phyloP scores from a whole-genome alignment of 2,113 vertebrate species.

The Hiodon tergisus region DNA sequence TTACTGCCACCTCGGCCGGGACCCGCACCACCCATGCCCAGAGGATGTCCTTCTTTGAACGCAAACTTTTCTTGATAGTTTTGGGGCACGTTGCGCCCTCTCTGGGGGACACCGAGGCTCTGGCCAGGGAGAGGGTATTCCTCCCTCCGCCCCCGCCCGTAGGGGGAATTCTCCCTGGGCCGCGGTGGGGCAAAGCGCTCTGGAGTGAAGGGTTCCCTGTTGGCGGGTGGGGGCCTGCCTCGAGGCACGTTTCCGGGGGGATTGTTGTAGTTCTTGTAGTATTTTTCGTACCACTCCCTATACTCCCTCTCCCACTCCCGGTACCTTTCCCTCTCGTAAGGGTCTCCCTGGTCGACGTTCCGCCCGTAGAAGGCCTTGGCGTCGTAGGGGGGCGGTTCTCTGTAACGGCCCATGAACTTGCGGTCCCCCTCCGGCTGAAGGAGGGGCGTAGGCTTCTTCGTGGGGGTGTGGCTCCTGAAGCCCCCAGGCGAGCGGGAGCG shows the following conservation, averaged over 20 bases:
- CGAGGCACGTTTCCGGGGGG: conserved; percentile 60
- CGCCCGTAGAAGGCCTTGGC: conserved; percentile 74
- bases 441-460: conserved; percentile 69
- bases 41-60: conserved; percentile 63
- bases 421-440: conserved; percentile 61
- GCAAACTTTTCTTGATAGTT: conserved; percentile 63
- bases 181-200: conserved; percentile 65
- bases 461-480: conserved; percentile 77
- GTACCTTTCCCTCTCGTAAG: conserved; percentile 79
- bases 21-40: conserved; percentile 17
- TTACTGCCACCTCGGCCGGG: conserved; percentile 39
- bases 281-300: conserved; percentile 90
- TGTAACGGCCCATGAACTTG: conserved; percentile 68
- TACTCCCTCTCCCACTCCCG: conserved; percentile 87
- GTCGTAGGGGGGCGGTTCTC: conserved; percentile 77
- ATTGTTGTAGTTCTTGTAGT: conserved; percentile 73
- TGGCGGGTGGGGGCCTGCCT: conserved; percentile 63
- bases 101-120: conserved; percentile 39
- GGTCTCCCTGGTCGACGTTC: conserved; percentile 69
- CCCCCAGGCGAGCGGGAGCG: conserved; percentile 71
- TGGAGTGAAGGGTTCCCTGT: conserved; percentile 56
- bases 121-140: conserved; percentile 60
- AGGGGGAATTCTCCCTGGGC: conserved; percentile 76
- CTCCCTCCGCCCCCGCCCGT: conserved; percentile 62
- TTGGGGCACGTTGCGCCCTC: conserved; percentile 54